Base-by-base conservation (phyloP, 2,888 invertebrate genomes). In the Nudaria mundana region DNA sequence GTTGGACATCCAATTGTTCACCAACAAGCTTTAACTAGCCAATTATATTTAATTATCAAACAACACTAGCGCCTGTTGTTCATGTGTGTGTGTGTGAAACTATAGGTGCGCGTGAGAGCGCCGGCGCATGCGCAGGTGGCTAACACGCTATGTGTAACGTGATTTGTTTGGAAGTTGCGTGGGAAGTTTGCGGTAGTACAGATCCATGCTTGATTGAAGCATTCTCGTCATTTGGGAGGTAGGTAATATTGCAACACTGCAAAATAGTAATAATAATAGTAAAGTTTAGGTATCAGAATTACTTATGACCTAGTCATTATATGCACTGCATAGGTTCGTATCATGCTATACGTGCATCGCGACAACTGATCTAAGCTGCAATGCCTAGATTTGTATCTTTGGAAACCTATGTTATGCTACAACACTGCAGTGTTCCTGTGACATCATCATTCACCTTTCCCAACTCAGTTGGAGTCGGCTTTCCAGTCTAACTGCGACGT, bases 111-210 rank as follows among this genome's bases (percentile, higher is more conserved):
- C 56, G 56, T 59, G 56, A 48, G 60, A 56, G 25, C 18, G 18
- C 4, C 18, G 38, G 50, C 50, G 44, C 50, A 11, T 1, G 52
- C 52, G 52, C 56, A 59, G 60, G 56, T 56, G 56, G 47, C 38
- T 35, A 34, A 48, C 60, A 60, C 56, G 60, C 60, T 42, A 26
- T 39, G 42, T 30, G 37, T 38, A 31, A 25, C 25, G 38, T 38
- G 38, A 38, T 38, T 38, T 38, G 31, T 38, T 26, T 11, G 24
- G 24, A 25, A 25, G 11, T 11, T 14, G 38, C 32, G 38, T 38
- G 38, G 38, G 38, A 38, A 38, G 32, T 23, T 24, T 37, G 33
- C 24, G 16, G 33, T 25, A 33, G 25, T 36, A 28, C 13, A 20
- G 25, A 20, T 10, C 18, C 25, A 25, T 34, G 18, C 25, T 18